These are phyloP conservation scores for Campopleginae sp. DNA, from an alignment of 2,888 invertebrate species.

Conservation along the genomic window DNA sequence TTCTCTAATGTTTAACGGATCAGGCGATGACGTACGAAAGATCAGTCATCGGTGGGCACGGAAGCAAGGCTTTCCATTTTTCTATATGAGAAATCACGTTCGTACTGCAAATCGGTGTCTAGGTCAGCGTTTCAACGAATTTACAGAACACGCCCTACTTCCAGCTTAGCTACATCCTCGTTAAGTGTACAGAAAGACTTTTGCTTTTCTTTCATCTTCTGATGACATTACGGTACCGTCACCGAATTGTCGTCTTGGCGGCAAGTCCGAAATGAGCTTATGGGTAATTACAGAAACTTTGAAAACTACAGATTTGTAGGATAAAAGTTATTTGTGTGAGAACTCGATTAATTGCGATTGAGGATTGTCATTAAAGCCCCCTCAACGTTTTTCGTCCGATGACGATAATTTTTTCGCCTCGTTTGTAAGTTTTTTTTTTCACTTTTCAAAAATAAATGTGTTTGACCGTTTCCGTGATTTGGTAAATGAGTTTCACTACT, in stretches of 20 bases:
- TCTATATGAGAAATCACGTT: constrained; percentile 57
- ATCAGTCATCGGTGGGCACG: constrained; percentile 46
- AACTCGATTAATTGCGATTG: not conserved
- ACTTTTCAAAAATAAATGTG: not conserved
- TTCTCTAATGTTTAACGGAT: constrained; percentile 37
- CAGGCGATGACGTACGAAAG: constrained; percentile 27
- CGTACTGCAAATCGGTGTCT: constrained; percentile 62
- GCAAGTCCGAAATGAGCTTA: not conserved
- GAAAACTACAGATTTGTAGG: not conserved
- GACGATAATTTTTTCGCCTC: not conserved
- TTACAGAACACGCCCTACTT: constrained; percentile 48
- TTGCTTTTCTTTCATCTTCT: constrained; percentile 42
- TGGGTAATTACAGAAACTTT: not conserved
- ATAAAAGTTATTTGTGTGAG: not conserved
- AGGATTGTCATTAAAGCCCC: not conserved
- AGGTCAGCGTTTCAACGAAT: constrained; percentile 63
- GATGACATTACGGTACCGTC: constrained; percentile 16
- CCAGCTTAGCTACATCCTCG: constrained; percentile 44
- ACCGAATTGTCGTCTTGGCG: not conserved
- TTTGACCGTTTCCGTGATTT: constrained; percentile 30
- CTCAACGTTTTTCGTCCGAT: not conserved
- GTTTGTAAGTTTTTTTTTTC: not conserved
- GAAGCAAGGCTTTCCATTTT: constrained; percentile 48
- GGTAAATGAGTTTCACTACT: constrained; percentile 43
- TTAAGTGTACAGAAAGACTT: constrained; percentile 44